Conservation (phyloP, 2,888 invertebrate species). For the Idaea biselata region DNA sequence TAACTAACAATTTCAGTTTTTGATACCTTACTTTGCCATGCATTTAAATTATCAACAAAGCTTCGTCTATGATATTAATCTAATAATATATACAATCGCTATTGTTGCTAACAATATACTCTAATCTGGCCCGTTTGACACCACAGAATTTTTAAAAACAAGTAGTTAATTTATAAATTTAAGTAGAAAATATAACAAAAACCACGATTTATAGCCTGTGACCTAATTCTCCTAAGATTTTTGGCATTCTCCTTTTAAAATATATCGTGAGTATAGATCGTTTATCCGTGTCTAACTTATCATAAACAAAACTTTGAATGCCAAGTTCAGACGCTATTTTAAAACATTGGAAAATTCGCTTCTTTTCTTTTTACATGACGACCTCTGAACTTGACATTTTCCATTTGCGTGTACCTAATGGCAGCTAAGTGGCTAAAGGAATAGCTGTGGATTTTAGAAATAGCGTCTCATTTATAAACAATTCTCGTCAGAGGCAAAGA, state of each 20-base stretch:
- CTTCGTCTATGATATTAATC: neutral
- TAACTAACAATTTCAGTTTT: too few relatives aligned
- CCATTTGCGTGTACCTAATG: conserved; percentile 21
- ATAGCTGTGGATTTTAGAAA: conserved; percentile 23
- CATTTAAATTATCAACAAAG: neutral
- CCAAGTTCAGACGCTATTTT: conserved; percentile 19
- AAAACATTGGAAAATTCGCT: conserved; percentile 15
- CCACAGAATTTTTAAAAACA: too few relatives aligned
- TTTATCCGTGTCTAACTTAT: conserved; percentile 11
- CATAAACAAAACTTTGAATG: conserved; percentile 14
- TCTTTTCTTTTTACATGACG: conserved; percentile 15
- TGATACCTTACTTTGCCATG: neutral
- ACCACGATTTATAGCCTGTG: neutral
- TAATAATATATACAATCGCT: neutral
- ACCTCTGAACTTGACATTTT: conserved; percentile 25
- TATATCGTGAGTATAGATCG: neutral
- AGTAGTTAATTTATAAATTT: too few relatives aligned
- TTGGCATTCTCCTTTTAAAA: neutral
- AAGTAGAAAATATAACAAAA: neutral
- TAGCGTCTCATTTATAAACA: conserved; percentile 21
- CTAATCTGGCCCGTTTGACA: too few relatives aligned
- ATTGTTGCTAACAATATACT: neutral
- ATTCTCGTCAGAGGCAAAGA: conserved; percentile 15
- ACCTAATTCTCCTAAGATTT: neutral
- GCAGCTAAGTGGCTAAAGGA: conserved; percentile 16